Conservation (phyloP, 2,113 vertebrate species). For the Catharus bicknelli region DNA sequence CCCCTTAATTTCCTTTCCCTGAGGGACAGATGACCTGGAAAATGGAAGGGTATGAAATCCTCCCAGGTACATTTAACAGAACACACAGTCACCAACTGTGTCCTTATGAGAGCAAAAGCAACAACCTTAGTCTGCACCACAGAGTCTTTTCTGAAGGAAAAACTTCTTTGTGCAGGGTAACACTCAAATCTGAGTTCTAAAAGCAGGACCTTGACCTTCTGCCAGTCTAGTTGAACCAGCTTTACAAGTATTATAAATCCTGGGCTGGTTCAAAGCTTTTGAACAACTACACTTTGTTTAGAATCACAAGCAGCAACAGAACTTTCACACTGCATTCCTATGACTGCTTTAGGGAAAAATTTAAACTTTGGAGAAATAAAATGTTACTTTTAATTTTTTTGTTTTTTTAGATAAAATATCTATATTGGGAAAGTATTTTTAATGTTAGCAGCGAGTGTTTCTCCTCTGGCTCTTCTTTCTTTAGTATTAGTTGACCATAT, state of each 20-base stretch:
- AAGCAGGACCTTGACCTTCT: constrained; percentile 32
- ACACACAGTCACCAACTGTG: not conserved
- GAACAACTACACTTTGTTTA: not conserved
- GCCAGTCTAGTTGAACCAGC: constrained; percentile 16
- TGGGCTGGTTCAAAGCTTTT: not conserved
- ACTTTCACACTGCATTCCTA: rapidly evolving
- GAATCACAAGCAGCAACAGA: not conserved
- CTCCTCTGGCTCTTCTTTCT: not conserved
- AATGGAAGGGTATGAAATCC: not conserved
- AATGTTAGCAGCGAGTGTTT: not conserved
- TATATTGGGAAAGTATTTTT: not conserved
- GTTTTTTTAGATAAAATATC: not conserved
- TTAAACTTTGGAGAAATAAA: not conserved
- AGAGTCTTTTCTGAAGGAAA: not conserved
- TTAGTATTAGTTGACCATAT: not conserved
- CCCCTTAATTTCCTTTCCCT: not conserved
- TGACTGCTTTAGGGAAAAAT: not conserved
- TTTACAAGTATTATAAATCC: constrained; percentile 12
- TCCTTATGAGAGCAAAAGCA: not conserved
- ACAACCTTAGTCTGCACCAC: not conserved
- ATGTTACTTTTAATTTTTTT: not conserved
- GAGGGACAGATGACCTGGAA: not conserved
- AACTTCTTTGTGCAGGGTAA: not conserved
- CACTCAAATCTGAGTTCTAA: not conserved
- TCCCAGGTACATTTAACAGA: not conserved